A percentile compares a stretch with the other conserved stretches of the same genome.
Evolutionary conservation across 2,113 vertebrate genomes (phyloP).

Genomic region (Tichodroma muraria): DNA sequence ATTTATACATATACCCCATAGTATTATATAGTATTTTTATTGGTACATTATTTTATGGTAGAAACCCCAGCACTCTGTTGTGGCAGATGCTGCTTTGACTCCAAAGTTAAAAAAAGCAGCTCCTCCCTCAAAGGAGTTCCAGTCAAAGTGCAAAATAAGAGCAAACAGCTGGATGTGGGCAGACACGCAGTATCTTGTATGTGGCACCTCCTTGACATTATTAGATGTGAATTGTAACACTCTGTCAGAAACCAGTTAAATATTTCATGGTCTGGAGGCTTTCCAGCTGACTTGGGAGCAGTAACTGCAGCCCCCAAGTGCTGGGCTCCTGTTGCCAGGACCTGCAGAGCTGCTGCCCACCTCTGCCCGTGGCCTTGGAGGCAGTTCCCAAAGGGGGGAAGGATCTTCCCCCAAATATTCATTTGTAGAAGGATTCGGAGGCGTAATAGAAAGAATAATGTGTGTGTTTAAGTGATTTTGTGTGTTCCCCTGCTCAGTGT

Average conservation of each 20-base stretch:
- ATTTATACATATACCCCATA: background rate
- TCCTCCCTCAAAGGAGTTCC: background rate
- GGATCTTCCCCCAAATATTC: background rate
- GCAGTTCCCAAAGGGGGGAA: background rate
- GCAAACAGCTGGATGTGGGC: conserved; percentile 23
- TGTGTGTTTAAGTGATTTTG: background rate
- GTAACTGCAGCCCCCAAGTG: background rate
- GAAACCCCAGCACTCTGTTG: background rate
- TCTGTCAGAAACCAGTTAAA: conserved; percentile 15
- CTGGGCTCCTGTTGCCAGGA: background rate
- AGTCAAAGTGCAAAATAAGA: conserved; percentile 4
- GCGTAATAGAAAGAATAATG: background rate
- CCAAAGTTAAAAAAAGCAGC: background rate
- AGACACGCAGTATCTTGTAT: background rate
- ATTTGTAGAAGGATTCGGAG: background rate
- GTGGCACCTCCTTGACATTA: conserved; percentile 5
- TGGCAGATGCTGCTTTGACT: background rate
- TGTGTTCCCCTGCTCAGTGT: background rate
- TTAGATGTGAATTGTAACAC: conserved; percentile 12
- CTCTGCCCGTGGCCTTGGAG: rapidly evolving
- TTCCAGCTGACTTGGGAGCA: background rate
- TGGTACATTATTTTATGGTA: background rate
- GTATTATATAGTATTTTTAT: background rate
- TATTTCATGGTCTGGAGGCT: background rate
- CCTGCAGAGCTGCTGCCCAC: background rate